These are phyloP conservation scores for Cancer borealis DNA, from an alignment of 2,888 invertebrate species.

Conservation along the genomic window DNA sequence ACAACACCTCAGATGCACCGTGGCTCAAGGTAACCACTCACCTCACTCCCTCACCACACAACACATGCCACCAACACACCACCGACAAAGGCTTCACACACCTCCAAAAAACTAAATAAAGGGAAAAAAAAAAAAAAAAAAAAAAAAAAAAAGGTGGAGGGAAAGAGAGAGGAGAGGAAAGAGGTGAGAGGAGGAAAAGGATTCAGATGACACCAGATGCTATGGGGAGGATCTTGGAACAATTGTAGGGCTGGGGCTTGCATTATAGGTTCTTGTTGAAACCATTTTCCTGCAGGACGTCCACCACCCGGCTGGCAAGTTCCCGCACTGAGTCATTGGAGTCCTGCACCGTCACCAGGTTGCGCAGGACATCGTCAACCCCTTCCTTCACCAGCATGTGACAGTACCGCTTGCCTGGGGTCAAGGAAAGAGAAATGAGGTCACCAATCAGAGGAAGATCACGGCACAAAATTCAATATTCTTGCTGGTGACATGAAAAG, in stretches of 20 bases:
- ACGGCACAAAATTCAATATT: no score
- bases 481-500: no score
- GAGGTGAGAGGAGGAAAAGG: neutral
- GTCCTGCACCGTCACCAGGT: constrained; percentile 79
- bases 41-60: neutral
- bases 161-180: neutral
- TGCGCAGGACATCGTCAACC: constrained; percentile 83
- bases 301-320: constrained; percentile 66
- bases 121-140: neutral
- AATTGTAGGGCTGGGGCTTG: neutral
- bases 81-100: neutral
- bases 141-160: neutral
- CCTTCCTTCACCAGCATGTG: constrained; percentile 85
- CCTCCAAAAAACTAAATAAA: neutral
- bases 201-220: neutral
- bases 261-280: constrained; percentile 36
- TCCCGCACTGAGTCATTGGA: constrained; percentile 67
- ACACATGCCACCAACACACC: neutral
- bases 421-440: constrained; percentile 56
- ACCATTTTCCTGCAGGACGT: constrained; percentile 66
- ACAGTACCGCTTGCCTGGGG: constrained; percentile 85
- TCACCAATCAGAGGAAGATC: no score
- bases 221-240: neutral
- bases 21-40: neutral
- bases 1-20: neutral